A percentile compares a stretch with the other conserved stretches of the same genome.
phyloP scores from a whole-genome alignment of 2,888 invertebrate genomes.

The Drosophila histrio region DNA sequence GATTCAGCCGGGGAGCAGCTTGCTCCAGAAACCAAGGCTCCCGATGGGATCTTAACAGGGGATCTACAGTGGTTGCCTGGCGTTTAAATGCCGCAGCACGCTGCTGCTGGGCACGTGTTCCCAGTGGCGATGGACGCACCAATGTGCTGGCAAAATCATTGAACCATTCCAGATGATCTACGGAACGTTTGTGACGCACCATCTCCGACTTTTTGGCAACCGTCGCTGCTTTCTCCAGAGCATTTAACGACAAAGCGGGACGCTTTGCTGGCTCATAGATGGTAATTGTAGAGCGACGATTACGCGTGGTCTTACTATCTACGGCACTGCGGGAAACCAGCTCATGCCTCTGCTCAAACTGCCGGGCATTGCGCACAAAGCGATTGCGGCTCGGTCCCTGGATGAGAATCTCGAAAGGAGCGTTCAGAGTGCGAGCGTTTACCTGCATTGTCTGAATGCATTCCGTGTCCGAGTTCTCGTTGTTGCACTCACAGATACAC shows the following conservation, averaged over 20 bases:
- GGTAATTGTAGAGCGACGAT: conserved; percentile 80
- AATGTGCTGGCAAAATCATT: conserved; percentile 75
- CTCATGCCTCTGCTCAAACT: conserved; percentile 76
- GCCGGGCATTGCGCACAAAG: conserved; percentile 81
- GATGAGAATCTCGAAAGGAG: conserved; percentile 83
- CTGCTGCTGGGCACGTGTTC: conserved; percentile 36
- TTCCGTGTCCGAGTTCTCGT: conserved; percentile 79
- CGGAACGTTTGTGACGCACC: conserved; percentile 70
- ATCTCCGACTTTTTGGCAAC: conserved; percentile 23
- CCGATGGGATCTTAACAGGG: neutral
- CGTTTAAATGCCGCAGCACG: conserved; percentile 42
- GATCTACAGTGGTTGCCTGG: conserved; percentile 4
- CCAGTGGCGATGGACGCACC: conserved; percentile 80
- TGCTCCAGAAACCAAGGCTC: conserved; percentile 69
- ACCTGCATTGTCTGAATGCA: conserved; percentile 81
- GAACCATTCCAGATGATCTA: conserved; percentile 80
- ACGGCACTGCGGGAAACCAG: conserved; percentile 18
- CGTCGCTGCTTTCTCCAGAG: conserved; percentile 26
- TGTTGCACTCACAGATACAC: conserved; percentile 84
- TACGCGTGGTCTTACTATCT: conserved; percentile 45
- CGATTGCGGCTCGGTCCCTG: conserved; percentile 82
- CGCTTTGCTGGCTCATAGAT: conserved; percentile 77
- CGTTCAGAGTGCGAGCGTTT: conserved; percentile 72
- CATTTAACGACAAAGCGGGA: conserved; percentile 32
- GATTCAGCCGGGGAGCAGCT: conserved; percentile 42